Evolutionary conservation across 2,797 vertebrate genomes (phyloP).

Genomic region (Merluccius polli): DNA sequence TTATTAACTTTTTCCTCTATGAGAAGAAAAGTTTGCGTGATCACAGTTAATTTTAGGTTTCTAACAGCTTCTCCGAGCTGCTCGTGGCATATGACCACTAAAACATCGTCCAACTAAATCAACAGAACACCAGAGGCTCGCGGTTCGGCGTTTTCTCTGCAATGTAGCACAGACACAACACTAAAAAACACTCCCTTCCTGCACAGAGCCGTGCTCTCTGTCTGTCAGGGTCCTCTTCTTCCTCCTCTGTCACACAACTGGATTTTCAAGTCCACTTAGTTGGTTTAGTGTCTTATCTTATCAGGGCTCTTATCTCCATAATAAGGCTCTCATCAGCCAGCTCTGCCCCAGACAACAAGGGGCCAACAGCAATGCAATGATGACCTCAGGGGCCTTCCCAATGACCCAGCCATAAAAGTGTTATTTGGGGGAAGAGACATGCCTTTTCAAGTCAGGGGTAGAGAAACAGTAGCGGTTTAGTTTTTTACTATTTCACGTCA

Average conservation of each 20-base stretch:
- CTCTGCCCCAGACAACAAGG: slow-evolving; percentile 67
- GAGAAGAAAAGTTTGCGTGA: background rate
- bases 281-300: slow-evolving; percentile 44
- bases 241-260: slow-evolving; percentile 18
- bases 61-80: background rate
- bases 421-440: slow-evolving; percentile 43
- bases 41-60: background rate
- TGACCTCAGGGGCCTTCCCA: slow-evolving; percentile 38
- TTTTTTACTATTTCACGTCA: background rate
- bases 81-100: background rate
- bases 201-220: background rate
- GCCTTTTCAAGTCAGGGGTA: slow-evolving; percentile 45
- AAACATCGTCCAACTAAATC: background rate
- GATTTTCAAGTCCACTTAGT: slow-evolving; percentile 37
- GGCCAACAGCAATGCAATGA: slow-evolving; percentile 54
- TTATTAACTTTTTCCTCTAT: background rate
- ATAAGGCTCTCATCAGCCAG: slow-evolving; percentile 62
- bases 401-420: slow-evolving; percentile 44
- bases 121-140: background rate
- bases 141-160: background rate
- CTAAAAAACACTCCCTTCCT: background rate
- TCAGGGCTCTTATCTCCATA: slow-evolving; percentile 52
- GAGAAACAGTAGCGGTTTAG: background rate
- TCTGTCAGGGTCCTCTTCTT: background rate
- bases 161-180: slow-evolving; percentile 11